phyloP scores from a whole-genome alignment of 2,888 invertebrate genomes.

The Pyrocoelia pectoralis region DNA sequence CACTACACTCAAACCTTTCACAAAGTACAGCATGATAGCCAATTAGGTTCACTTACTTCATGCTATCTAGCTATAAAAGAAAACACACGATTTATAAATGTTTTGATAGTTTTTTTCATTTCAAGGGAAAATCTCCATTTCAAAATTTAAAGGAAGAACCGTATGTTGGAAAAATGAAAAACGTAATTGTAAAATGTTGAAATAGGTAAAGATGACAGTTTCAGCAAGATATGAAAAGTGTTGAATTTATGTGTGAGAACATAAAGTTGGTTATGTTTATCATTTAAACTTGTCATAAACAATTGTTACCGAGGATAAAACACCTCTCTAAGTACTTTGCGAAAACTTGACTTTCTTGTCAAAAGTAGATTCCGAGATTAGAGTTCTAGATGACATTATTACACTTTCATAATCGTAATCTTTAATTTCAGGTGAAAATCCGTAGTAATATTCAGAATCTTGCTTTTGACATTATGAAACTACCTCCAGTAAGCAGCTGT shows the following conservation, averaged over 20 bases:
- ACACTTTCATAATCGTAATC: conserved; percentile 11
- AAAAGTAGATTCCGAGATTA: conserved; percentile 22
- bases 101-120: too few relatives aligned
- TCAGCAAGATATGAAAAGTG: background rate
- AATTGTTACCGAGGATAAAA: conserved; percentile 6
- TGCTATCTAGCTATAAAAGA: too few relatives aligned
- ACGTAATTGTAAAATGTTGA: too few relatives aligned
- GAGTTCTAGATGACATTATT: conserved; percentile 18
- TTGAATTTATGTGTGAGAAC: background rate
- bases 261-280: background rate
- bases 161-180: too few relatives aligned
- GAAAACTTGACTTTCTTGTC: conserved; percentile 8
- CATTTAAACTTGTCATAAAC: background rate
- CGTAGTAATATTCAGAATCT: conserved; percentile 3
- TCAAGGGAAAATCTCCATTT: too few relatives aligned
- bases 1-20: too few relatives aligned
- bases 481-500: background rate
- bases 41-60: too few relatives aligned
- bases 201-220: conserved; percentile 3
- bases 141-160: too few relatives aligned
- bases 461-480: conserved; percentile 9
- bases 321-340: background rate
- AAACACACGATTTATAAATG: too few relatives aligned
- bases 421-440: conserved; percentile 12
- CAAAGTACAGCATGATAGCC: too few relatives aligned